phyloP scores from a whole-genome alignment of 2,113 vertebrate genomes.

The Pavo muticus region DNA sequence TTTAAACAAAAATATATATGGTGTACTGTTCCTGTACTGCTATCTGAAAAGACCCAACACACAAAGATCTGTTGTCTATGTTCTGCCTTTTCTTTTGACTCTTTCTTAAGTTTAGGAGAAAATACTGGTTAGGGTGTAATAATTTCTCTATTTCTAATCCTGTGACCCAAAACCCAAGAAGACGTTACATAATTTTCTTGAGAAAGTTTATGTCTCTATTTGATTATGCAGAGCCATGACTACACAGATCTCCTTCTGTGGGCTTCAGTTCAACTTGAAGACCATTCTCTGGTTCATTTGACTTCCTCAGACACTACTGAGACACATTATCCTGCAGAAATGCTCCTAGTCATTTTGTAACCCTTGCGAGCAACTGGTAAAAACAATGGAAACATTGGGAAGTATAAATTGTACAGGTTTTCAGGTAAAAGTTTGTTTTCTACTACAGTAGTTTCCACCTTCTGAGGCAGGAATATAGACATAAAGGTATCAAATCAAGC shows the following conservation, averaged over 20 bases:
- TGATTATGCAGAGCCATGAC: background rate
- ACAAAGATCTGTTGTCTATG: background rate
- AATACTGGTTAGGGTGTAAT: background rate
- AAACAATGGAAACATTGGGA: background rate
- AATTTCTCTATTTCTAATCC: background rate
- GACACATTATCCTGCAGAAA: background rate
- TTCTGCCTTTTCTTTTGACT: background rate
- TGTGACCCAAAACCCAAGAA: background rate
- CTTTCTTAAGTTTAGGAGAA: background rate
- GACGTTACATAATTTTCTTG: background rate
- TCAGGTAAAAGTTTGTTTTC: background rate
- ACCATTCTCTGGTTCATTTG: background rate
- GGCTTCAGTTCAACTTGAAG: background rate
- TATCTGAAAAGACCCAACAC: fast-evolving
- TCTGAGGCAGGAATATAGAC: background rate
- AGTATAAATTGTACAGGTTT: background rate
- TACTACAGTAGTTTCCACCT: background rate
- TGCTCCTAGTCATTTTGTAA: background rate
- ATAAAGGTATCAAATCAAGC: background rate
- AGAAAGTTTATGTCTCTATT: background rate
- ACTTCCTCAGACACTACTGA: background rate
- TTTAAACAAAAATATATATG: background rate
- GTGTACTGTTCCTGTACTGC: too few relatives aligned
- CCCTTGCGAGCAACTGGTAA: background rate
- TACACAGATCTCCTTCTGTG: background rate